Conservation (phyloP, 2,113 vertebrate species). For the Neolamprologus hecqui region DNA sequence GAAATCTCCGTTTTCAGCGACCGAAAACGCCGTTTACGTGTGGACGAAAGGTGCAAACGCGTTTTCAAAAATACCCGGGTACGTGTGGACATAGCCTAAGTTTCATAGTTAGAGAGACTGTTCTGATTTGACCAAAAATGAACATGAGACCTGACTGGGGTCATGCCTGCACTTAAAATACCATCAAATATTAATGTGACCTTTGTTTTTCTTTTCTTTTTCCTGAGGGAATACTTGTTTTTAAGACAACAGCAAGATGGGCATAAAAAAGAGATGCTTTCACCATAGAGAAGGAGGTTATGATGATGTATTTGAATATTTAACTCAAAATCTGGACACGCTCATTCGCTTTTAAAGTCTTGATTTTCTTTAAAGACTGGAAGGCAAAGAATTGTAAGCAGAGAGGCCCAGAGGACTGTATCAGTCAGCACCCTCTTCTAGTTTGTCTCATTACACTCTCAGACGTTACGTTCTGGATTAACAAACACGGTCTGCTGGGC, state of each 20-base stretch:
- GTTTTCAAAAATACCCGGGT: no score
- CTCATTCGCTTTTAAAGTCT: not conserved
- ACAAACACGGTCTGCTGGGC: not conserved
- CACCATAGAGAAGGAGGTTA: not conserved
- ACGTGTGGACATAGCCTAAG: not conserved
- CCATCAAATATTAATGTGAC: slow-evolving; percentile 35
- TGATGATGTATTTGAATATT: not conserved
- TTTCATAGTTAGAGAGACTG: not conserved
- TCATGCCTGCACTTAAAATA: slow-evolving; percentile 29
- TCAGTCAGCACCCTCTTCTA: slow-evolving; percentile 40
- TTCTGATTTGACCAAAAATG: not conserved
- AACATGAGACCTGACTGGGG: slow-evolving; percentile 5
- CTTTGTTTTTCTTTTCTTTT: slow-evolving; percentile 22
- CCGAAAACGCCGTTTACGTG: no score
- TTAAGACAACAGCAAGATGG: not conserved
- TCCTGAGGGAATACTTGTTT: slow-evolving; percentile 19
- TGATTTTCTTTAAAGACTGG: slow-evolving; percentile 43
- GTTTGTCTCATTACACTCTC: slow-evolving; percentile 3
- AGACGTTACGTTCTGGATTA: not conserved
- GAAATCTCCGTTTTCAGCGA: accelerated
- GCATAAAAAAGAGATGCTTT: not conserved
- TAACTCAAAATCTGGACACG: not conserved
- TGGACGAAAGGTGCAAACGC: no score
- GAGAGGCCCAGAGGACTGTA: slow-evolving; percentile 52
- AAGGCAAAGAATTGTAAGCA: slow-evolving; percentile 49